Base-by-base conservation (phyloP, 2,113 vertebrate species). In the Cichladusa arquata region DNA sequence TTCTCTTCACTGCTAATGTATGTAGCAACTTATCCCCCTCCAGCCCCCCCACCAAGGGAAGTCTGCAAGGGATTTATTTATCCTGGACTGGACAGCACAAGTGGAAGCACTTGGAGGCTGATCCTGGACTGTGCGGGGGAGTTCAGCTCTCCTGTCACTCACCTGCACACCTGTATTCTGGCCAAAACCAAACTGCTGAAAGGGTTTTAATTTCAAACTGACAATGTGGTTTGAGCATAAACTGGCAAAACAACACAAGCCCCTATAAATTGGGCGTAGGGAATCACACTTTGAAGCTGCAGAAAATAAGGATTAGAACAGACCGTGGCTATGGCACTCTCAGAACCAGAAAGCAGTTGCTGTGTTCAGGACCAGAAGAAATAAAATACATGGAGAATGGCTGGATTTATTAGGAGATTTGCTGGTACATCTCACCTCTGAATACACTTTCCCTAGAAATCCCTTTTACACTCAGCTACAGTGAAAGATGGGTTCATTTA, bases 41-140 rank as follows among this genome's bases (percentile, higher is more conserved):
- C 69, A 83, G 79, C 44, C 50, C 44, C 44, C 60, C 14, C 1
- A 5, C 69, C 92, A 86, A 57, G 62, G 86, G 20, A 57, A 66
- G 50, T 12, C 73, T 90, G 47, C 47, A 38, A 72, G 73, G 62
- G 72, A 88, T 89, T 94, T 94, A 90, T 92, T 94, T 94, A 85
- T 62, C 47, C 81, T 50, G 44, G 92, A 61, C 9, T 29, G 50
- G 50, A 51, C 4, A 51, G 50, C 50, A 51, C 50, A 51, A 51
- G 50, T 51, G 50, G 20, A 40, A 81, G 77, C 31, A 38, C 72
- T 90, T 74, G 14, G 25, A 90, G 77, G 64, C 78, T 81, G 66
- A 83, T 74, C 62, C 70, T 14, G 73, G 73, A 14, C 58, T 86
- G 31, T 2, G 36, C 0, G 19, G 71, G 74, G 29, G 38, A 81